phyloP scores from a whole-genome alignment of 2,113 vertebrate genomes.

The Grammomys surdaster region DNA sequence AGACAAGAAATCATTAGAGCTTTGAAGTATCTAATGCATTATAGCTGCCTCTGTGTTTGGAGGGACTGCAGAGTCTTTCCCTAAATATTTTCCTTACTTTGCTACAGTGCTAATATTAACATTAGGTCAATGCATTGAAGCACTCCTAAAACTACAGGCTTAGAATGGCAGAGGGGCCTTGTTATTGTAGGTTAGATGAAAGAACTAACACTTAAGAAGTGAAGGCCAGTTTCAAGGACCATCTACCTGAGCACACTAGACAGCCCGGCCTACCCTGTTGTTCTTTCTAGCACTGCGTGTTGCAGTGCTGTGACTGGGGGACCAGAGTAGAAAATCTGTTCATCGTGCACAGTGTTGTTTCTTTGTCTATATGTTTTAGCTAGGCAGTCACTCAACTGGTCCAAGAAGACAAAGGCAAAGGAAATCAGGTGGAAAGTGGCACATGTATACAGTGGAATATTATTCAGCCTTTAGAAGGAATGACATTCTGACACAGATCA shows the following conservation, averaged over 20 bases:
- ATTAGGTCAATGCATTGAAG: background rate
- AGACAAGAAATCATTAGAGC: background rate
- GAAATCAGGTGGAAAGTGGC: background rate
- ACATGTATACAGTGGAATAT: no score
- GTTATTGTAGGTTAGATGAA: background rate
- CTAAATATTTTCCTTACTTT: conserved; percentile 3
- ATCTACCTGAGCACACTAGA: background rate
- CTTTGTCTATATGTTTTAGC: background rate
- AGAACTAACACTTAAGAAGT: background rate
- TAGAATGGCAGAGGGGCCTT: conserved; percentile 24
- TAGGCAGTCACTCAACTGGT: background rate
- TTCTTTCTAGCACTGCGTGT: background rate
- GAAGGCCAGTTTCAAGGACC: conserved; percentile 6
- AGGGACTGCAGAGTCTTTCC: background rate
- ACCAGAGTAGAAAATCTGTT: background rate
- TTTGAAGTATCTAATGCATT: background rate
- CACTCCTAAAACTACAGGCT: background rate
- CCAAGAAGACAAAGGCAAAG: background rate
- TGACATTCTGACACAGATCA: background rate
- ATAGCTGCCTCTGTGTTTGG: background rate
- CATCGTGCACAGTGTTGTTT: background rate
- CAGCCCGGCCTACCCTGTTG: background rate
- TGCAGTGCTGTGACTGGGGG: background rate
- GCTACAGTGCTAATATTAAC: background rate
- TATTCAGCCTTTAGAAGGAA: background rate